Conservation (phyloP, 1,140 invertebrate genomes). For the Drosophila tsacasi region DNA sequence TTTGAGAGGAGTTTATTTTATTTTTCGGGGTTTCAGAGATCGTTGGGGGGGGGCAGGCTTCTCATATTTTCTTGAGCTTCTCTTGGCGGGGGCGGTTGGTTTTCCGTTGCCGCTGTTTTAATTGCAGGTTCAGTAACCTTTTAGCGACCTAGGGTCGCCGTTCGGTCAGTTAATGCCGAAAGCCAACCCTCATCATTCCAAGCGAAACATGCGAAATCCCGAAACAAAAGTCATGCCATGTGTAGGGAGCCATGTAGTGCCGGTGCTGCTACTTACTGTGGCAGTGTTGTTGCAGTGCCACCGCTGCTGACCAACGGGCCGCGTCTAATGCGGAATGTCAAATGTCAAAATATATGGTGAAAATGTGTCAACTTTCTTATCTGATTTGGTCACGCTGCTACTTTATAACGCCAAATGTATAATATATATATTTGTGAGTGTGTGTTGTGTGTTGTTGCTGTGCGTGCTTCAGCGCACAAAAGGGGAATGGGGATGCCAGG, state of each 20-base stretch:
- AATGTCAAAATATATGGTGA: conserved; percentile 85
- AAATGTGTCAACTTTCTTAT: conserved; percentile 85
- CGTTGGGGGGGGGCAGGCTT: neutral
- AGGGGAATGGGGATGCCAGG: conserved; percentile 27
- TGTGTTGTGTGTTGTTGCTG: conserved; percentile 47
- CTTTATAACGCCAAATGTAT: conserved; percentile 84
- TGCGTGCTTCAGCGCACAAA: conserved; percentile 81
- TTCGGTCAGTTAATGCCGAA: conserved; percentile 36
- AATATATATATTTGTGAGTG: conserved; percentile 6
- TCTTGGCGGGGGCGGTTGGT: conserved; percentile 39
- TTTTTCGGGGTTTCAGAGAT: conserved; percentile 7
- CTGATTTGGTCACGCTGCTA: conserved; percentile 85
- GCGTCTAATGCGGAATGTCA: conserved; percentile 85
- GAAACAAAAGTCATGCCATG: conserved; percentile 64
- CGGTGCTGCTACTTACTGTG: conserved; percentile 8
- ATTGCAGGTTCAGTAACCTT: conserved; percentile 82
- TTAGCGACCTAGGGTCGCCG: conserved; percentile 57
- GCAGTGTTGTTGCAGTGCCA: conserved; percentile 2
- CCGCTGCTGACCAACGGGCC: conserved; percentile 73
- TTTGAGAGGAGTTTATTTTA: neutral
- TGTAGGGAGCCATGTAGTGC: conserved; percentile 18
- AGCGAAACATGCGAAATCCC: conserved; percentile 78
- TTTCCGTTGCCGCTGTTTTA: conserved; percentile 52
- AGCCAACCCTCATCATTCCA: conserved; percentile 72
- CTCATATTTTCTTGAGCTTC: conserved; percentile 1